Evolutionary conservation across 2,113 vertebrate species (phyloP).

Genomic region (Lagopus muta): DNA sequence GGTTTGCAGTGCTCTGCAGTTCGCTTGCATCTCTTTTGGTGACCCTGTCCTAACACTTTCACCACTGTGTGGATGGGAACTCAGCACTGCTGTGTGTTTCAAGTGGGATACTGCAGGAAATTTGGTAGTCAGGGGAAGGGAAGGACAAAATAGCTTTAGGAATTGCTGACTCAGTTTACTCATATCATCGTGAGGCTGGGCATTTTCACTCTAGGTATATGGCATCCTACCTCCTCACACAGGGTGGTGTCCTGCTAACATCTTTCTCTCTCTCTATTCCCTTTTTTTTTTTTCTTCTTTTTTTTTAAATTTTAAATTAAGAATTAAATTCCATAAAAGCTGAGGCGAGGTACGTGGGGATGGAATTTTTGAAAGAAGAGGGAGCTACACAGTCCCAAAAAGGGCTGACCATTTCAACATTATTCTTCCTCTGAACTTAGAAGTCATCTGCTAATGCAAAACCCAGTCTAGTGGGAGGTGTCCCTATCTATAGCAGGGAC

Average conservation of each 20-base stretch:
- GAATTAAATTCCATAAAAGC: not conserved
- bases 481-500: no score
- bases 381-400: not conserved
- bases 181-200: not conserved
- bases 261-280: not conserved
- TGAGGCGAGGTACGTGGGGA: not conserved
- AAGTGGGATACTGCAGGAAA: not conserved
- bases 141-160: not conserved
- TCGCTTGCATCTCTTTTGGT: not conserved
- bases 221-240: not conserved
- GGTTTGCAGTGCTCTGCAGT: constrained; percentile 34
- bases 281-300: not conserved
- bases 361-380: not conserved
- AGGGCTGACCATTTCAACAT: not conserved
- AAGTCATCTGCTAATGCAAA: not conserved
- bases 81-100: not conserved
- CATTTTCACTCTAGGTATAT: not conserved
- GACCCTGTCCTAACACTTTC: not conserved
- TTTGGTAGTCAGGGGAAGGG: not conserved
- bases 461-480: no score
- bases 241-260: rapidly evolving
- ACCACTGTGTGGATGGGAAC: not conserved
- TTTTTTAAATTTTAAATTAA: not conserved
- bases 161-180: not conserved
- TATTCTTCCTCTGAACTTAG: not conserved